These are phyloP conservation scores for Chunga burmeisteri DNA, from an alignment of 2,113 vertebrate species.

Conservation along the genomic window DNA sequence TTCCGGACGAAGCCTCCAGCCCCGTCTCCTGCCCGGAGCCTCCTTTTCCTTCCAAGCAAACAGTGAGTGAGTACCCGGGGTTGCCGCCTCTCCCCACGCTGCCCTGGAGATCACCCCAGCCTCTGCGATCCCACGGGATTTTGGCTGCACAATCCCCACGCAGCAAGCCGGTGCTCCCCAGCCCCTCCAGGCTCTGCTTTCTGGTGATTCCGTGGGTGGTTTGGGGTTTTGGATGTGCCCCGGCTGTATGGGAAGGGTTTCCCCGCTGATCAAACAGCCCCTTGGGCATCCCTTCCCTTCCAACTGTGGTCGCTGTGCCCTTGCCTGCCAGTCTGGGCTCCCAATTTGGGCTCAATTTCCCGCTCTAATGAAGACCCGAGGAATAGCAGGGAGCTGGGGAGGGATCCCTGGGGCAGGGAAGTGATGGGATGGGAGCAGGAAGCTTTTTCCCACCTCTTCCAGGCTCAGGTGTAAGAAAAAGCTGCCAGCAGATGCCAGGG, in stretches of 20 bases:
- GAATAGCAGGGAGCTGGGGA: not conserved
- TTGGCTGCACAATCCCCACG: rapidly evolving
- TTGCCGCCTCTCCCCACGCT: not conserved
- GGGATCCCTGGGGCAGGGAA: not conserved
- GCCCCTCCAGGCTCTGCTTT: not conserved
- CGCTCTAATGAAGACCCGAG: too few species aligned
- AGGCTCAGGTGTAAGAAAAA: not conserved
- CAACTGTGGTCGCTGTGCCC: rapidly evolving
- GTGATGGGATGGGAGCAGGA: rapidly evolving
- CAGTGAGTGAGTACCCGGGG: not conserved
- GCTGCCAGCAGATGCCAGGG: rapidly evolving
- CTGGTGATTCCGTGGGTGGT: rapidly evolving
- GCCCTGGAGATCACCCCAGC: not conserved
- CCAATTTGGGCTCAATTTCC: too few species aligned
- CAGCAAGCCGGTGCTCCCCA: not conserved
- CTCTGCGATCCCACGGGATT: rapidly evolving
- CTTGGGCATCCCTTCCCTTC: not conserved
- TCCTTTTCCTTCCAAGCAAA: not conserved
- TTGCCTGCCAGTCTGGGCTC: not conserved
- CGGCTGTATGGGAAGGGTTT: not conserved
- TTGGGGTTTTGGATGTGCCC: not conserved
- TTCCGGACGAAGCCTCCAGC: not conserved
- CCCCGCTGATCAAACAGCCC: too few species aligned
- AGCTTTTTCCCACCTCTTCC: not conserved
- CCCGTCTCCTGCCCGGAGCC: not conserved